phyloP scores from a whole-genome alignment of 2,113 vertebrate genomes.

The Cercocebus atys region DNA sequence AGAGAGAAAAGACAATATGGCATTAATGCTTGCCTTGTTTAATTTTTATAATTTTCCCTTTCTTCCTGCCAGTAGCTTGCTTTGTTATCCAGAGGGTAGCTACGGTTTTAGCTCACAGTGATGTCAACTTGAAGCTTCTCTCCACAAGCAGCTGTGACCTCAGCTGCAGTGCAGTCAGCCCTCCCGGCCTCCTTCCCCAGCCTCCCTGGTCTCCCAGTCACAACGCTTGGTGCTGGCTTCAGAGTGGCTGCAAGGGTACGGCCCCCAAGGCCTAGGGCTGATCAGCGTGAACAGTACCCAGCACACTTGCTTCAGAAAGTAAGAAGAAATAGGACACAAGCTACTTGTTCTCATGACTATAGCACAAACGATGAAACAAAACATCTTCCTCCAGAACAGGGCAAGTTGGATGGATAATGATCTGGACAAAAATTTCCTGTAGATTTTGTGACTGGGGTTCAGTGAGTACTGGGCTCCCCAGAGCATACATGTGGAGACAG shows the following conservation, averaged over 20 bases:
- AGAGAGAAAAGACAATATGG: background rate
- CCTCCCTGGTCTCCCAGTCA: background rate
- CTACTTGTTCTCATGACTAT: rapidly evolving
- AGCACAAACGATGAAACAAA: background rate
- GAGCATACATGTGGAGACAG: background rate
- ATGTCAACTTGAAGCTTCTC: background rate
- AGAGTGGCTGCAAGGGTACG: background rate
- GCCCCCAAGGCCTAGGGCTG: rapidly evolving
- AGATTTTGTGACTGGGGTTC: too few relatives aligned
- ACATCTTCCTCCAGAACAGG: background rate
- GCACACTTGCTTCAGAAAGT: background rate
- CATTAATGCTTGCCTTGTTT: rapidly evolving
- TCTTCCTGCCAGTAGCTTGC: background rate
- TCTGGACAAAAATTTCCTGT: background rate
- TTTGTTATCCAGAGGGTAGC: background rate
- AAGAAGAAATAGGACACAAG: background rate
- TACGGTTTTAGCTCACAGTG: rapidly evolving
- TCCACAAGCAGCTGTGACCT: background rate
- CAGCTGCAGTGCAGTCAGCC: too few relatives aligned
- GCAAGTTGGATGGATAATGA: rapidly evolving
- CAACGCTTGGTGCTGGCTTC: background rate
- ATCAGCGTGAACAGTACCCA: rapidly evolving
- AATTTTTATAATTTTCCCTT: background rate
- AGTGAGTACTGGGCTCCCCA: background rate
- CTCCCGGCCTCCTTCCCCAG: background rate